Percentiles rank a stretch among this genome's conserved stretches.
phyloP scores from a whole-genome alignment of 2,888 invertebrate genomes.

The Pheosia tremula region DNA sequence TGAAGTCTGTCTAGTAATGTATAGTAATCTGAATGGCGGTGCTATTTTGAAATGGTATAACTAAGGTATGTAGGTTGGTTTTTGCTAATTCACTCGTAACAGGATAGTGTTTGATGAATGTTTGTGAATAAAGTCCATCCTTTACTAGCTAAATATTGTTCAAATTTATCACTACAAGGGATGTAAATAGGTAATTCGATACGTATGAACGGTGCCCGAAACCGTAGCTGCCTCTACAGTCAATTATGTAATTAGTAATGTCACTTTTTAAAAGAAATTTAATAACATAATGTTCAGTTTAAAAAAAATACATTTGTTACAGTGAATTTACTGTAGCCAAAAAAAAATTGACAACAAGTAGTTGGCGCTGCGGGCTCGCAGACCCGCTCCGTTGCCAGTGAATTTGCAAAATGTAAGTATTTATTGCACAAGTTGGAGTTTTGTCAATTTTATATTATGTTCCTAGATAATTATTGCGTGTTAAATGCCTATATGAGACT shows the following conservation, averaged over 20 bases:
- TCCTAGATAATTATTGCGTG: conserved; percentile 59
- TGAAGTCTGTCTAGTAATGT: conserved; percentile 43
- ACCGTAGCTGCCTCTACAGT: too few relatives aligned
- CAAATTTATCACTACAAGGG: conserved; percentile 3
- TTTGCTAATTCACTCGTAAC: conserved; percentile 60
- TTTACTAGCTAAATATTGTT: conserved; percentile 15
- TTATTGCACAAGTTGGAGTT: conserved; percentile 65
- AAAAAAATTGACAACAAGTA: too few relatives aligned
- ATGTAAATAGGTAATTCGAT: too few relatives aligned
- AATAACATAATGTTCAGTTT: too few relatives aligned
- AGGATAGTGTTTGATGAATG: conserved; percentile 3
- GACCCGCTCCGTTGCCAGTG: conserved; percentile 38
- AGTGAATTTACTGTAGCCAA: too few relatives aligned
- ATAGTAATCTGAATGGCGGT: conserved; percentile 72
- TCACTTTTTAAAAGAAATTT: too few relatives aligned
- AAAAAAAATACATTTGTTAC: too few relatives aligned
- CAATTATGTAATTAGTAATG: too few relatives aligned
- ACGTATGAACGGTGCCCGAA: too few relatives aligned
- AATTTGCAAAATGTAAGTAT: conserved; percentile 51
- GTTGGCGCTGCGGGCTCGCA: conserved; percentile 4
- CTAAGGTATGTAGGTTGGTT: conserved; percentile 59
- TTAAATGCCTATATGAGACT: conserved; percentile 27
- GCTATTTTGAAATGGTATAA: conserved; percentile 77
- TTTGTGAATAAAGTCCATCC: conserved; percentile 8
- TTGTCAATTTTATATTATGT: conserved; percentile 73